phyloP scores from a whole-genome alignment of 2,888 invertebrate species.

The Brachynemurus nebulosus region DNA sequence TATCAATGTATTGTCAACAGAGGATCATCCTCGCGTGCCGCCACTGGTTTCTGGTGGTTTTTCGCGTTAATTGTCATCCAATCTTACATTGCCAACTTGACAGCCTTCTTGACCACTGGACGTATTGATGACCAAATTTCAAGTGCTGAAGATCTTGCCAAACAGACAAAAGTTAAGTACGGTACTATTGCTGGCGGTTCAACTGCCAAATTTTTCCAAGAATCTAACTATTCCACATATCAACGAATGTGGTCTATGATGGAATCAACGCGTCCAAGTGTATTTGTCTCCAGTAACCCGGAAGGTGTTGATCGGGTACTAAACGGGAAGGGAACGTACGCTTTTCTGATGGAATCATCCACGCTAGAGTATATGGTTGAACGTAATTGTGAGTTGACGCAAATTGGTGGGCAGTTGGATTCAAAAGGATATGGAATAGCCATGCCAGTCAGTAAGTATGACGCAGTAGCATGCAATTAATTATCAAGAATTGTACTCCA shows the following conservation, averaged over 20 bases:
- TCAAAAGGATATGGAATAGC: slow-evolving; percentile 91
- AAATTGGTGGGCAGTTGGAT: slow-evolving; percentile 70
- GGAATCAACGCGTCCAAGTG: slow-evolving; percentile 69
- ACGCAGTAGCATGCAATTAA: too few relatives aligned
- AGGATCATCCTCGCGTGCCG: slow-evolving; percentile 77
- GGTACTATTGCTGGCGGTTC: slow-evolving; percentile 78
- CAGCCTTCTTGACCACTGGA: slow-evolving; percentile 84
- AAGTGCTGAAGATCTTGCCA: slow-evolving; percentile 81
- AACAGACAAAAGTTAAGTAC: slow-evolving; percentile 89
- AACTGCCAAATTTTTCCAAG: slow-evolving; percentile 80
- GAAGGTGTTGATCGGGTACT: slow-evolving; percentile 78
- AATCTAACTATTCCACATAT: slow-evolving; percentile 79
- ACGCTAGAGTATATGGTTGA: slow-evolving; percentile 86
- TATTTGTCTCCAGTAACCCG: slow-evolving; percentile 68
- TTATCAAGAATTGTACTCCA: too few relatives aligned
- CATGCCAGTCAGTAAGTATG: slow-evolving; percentile 75
- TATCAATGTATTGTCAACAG: slow-evolving; percentile 32
- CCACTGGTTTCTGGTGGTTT: slow-evolving; percentile 88
- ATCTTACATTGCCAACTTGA: slow-evolving; percentile 88
- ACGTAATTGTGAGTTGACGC: slow-evolving; percentile 70
- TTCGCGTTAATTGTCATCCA: slow-evolving; percentile 84
- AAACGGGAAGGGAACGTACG: slow-evolving; percentile 68
- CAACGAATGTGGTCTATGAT: slow-evolving; percentile 88
- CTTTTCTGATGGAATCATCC: slow-evolving; percentile 93
- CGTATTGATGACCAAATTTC: slow-evolving; percentile 81